phyloP scores from a whole-genome alignment of 2,888 invertebrate genomes.

The Lissonota sp. region DNA sequence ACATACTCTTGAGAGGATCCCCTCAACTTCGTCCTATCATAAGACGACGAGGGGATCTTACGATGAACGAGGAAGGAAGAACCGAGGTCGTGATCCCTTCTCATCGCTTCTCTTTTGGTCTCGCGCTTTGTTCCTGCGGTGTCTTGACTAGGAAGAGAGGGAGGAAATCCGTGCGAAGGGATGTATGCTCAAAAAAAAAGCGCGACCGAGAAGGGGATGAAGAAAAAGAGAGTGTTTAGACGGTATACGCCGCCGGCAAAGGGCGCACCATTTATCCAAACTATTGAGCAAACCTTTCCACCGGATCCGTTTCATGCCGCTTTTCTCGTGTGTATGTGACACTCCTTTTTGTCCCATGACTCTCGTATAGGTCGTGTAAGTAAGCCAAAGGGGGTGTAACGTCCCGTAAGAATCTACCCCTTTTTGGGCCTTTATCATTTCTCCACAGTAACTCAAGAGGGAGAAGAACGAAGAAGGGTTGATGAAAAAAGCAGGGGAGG shows the following conservation, averaged over 20 bases:
- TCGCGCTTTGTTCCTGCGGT: slow-evolving; percentile 51
- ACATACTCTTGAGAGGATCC: not conserved
- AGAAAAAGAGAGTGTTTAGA: slow-evolving; percentile 53
- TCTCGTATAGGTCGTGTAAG: slow-evolving; percentile 44
- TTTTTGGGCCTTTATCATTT: slow-evolving; percentile 29
- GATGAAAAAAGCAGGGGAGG: slow-evolving; percentile 1
- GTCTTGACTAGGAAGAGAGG: not conserved
- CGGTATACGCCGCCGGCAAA: slow-evolving; percentile 58
- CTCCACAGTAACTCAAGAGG: slow-evolving; percentile 28
- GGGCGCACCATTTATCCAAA: slow-evolving; percentile 64
- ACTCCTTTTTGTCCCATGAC: slow-evolving; percentile 53
- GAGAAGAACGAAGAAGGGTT: slow-evolving; percentile 21
- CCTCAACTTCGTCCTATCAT: not conserved
- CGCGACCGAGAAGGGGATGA: slow-evolving; percentile 49
- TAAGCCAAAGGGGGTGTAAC: slow-evolving; percentile 53
- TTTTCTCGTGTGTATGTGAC: slow-evolving; percentile 43
- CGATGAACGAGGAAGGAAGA: no score
- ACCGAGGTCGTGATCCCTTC: slow-evolving; percentile 37
- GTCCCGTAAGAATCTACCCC: slow-evolving; percentile 43
- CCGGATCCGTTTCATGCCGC: slow-evolving; percentile 9
- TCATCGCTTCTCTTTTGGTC: slow-evolving; percentile 64
- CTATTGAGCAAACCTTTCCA: slow-evolving; percentile 40
- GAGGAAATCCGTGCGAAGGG: slow-evolving; percentile 44
- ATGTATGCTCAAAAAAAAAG: slow-evolving; percentile 28
- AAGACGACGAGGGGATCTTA: not conserved